These are phyloP conservation scores for Calephelis perditalis DNA, from an alignment of 2,888 invertebrate species.

Conservation along the genomic window DNA sequence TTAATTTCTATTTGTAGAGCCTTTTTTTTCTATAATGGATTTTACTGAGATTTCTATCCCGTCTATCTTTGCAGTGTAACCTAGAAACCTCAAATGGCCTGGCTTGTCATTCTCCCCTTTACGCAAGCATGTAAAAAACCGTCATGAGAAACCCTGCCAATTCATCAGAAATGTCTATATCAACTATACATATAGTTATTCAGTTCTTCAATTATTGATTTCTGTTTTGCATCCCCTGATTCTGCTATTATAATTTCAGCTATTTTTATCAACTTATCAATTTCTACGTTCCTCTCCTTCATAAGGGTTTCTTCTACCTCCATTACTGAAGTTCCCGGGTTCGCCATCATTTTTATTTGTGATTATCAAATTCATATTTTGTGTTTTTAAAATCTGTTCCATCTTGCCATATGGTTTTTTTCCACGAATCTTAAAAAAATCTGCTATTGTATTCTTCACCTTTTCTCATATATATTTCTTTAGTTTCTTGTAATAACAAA, in stretches of 20 bases:
- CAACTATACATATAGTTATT: background rate
- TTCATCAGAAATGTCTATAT: slow-evolving; percentile 21
- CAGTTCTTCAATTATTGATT: background rate
- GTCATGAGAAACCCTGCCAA: slow-evolving; percentile 25
- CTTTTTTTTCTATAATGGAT: slow-evolving; percentile 19
- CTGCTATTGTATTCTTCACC: no score
- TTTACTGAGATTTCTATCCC: slow-evolving; percentile 16
- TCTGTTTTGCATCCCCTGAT: background rate
- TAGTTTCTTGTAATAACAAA: slow-evolving; percentile 8
- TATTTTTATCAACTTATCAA: background rate
- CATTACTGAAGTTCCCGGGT: no score
- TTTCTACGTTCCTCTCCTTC: no score
- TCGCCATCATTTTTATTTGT: no score
- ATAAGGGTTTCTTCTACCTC: no score
- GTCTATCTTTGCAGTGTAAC: slow-evolving; percentile 20
- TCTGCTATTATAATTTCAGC: slow-evolving; percentile 12
- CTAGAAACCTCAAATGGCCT: slow-evolving; percentile 19
- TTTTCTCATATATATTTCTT: no score
- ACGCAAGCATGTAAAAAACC: slow-evolving; percentile 21
- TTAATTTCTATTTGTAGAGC: slow-evolving; percentile 16
- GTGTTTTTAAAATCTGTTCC: no score
- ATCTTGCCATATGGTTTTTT: no score
- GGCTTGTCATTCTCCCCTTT: slow-evolving; percentile 25
- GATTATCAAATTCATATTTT: no score
- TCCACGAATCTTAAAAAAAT: no score